Conservation (phyloP, 2,113 vertebrate genomes). For the Lanius ludovicianus region DNA sequence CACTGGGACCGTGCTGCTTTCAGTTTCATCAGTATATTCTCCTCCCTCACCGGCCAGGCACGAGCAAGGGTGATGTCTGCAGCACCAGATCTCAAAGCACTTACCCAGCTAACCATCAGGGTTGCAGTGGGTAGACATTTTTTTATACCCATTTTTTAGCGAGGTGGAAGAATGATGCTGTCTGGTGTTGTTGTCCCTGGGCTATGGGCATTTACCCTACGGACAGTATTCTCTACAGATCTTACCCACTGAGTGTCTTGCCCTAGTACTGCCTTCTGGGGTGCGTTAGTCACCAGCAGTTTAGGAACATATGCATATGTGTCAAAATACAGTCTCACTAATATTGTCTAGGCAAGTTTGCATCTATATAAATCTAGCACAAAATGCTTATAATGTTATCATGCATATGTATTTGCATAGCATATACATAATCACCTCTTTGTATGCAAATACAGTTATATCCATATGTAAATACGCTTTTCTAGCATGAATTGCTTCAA, state of each 20-base stretch:
- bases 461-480: background rate
- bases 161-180: background rate
- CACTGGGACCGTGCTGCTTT: background rate
- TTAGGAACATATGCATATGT: background rate
- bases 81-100: background rate
- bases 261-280: background rate
- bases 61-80: background rate
- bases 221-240: background rate
- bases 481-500: background rate
- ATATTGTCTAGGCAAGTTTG: background rate
- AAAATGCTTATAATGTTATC: background rate
- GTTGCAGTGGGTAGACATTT: background rate
- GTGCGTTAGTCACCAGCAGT: background rate
- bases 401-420: background rate
- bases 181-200: rapidly evolving
- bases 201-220: rapidly evolving
- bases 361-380: background rate
- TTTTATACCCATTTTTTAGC: background rate
- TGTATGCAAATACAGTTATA: background rate
- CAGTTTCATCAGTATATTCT: background rate
- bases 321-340: background rate
- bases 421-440: background rate
- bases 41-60: background rate
- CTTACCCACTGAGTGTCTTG: background rate
- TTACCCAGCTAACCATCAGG: background rate